Evolutionary conservation across 1,140 invertebrate species (phyloP).

Genomic region (Parasteatoda tepidariorum): DNA sequence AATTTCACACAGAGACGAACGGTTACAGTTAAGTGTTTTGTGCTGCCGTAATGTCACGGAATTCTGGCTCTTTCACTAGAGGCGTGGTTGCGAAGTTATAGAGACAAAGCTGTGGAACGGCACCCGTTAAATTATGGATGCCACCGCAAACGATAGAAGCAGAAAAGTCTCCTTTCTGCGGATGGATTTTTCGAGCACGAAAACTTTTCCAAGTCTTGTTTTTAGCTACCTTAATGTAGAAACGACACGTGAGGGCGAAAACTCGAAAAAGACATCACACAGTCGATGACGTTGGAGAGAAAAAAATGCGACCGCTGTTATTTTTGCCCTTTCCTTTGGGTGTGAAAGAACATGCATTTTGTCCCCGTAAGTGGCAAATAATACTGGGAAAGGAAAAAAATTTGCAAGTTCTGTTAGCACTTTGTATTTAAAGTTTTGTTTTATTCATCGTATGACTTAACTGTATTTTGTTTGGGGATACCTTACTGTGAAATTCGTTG

Average conservation of each 20-base stretch:
- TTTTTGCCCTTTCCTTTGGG: background rate
- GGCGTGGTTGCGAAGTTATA: conserved; percentile 19
- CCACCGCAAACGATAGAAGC: background rate
- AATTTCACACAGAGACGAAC: conserved; percentile 5
- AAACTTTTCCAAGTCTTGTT: background rate
- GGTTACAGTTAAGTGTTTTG: conserved; percentile 44
- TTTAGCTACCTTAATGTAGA: conserved; percentile 19
- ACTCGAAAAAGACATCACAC: conserved; percentile 35
- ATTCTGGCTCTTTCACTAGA: background rate
- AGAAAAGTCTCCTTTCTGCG: background rate
- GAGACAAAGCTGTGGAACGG: conserved; percentile 23
- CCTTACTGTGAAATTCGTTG: too few species aligned
- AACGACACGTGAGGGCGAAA: conserved; percentile 14
- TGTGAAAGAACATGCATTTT: too few species aligned
- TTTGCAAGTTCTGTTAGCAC: too few species aligned
- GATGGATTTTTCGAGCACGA: background rate
- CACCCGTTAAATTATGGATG: conserved; percentile 48
- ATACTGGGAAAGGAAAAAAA: too few species aligned
- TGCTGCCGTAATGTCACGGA: conserved; percentile 47
- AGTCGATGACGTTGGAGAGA: conserved; percentile 20
- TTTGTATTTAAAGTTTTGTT: too few species aligned
- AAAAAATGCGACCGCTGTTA: conserved; percentile 8
- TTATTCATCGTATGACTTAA: too few species aligned
- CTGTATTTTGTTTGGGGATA: too few species aligned
- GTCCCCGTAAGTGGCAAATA: too few species aligned